A percentile compares a stretch with the other conserved stretches of the same genome.
Evolutionary conservation across 1,140 invertebrate genomes (phyloP).

Genomic region (Augochlora pura): DNA sequence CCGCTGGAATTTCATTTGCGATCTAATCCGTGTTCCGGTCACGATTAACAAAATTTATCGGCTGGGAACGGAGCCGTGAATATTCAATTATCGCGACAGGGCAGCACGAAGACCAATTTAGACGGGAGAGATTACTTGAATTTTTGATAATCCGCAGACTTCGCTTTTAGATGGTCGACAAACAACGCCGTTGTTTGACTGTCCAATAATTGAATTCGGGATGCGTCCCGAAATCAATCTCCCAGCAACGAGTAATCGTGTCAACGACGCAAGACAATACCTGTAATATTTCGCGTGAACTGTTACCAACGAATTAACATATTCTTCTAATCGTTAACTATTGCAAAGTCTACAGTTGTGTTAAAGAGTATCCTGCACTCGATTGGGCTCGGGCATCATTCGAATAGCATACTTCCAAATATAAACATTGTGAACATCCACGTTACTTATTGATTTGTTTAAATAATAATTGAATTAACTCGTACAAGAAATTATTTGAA

Average conservation of each 20-base stretch:
- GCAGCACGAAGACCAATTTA: neutral
- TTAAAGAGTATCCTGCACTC: too few relatives aligned
- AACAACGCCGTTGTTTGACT: neutral
- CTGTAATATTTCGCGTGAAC: neutral
- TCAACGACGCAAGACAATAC: conserved; percentile 21
- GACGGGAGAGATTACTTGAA: neutral
- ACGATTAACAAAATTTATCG: neutral
- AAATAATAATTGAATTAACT: too few relatives aligned
- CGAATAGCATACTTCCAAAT: too few relatives aligned
- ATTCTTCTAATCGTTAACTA: neutral
- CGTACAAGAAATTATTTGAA: too few relatives aligned
- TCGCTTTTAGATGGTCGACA: neutral
- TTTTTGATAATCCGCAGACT: neutral
- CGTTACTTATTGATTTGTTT: too few relatives aligned
- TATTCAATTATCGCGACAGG: neutral
- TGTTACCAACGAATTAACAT: neutral
- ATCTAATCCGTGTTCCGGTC: neutral
- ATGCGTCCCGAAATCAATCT: too few relatives aligned
- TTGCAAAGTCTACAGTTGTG: neutral
- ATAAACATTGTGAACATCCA: too few relatives aligned
- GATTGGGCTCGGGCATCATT: too few relatives aligned
- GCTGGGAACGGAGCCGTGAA: neutral
- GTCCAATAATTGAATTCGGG: neutral
- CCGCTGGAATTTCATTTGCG: conserved; percentile 22
- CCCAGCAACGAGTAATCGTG: neutral